A percentile compares a stretch with the other conserved stretches of the same genome.
phyloP scores from a whole-genome alignment of 1,140 invertebrate species.

The Solen grandis region DNA sequence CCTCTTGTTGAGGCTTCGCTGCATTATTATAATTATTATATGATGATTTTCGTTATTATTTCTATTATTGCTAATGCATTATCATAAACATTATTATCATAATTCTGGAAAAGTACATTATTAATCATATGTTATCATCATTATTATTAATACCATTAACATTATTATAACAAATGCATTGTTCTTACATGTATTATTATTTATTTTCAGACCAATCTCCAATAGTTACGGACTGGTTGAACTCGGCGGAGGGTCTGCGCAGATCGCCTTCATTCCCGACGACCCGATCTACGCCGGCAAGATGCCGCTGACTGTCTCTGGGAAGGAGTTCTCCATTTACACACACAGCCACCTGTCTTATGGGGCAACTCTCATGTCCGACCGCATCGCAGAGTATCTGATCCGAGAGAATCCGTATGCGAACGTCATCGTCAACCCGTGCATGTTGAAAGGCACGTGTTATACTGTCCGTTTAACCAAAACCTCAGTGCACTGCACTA shows the following conservation, averaged over 20 bases:
- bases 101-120: too few species aligned
- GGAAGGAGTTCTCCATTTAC: constrained; percentile 77
- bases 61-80: too few species aligned
- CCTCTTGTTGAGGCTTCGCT: too few species aligned
- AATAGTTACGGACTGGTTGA: constrained; percentile 80
- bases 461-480: too few species aligned
- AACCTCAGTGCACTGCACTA: too few species aligned
- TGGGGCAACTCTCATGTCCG: constrained; percentile 72
- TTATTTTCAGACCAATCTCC: constrained; percentile 35
- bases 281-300: constrained; percentile 71
- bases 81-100: too few species aligned
- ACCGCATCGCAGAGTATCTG: constrained; percentile 57
- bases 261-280: constrained; percentile 81
- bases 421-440: constrained; percentile 61
- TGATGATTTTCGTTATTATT: too few species aligned
- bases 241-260: constrained; percentile 83
- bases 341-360: constrained; percentile 81
- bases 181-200: too few species aligned
- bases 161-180: too few species aligned
- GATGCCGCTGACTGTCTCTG: constrained; percentile 73
- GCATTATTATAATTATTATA: too few species aligned
- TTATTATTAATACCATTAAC: too few species aligned
- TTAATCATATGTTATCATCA: too few species aligned
- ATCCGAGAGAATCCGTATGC: constrained; percentile 38
- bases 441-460: constrained; percentile 66